phyloP scores from a whole-genome alignment of 2,797 vertebrate species.

The Malurus leucopterus region DNA sequence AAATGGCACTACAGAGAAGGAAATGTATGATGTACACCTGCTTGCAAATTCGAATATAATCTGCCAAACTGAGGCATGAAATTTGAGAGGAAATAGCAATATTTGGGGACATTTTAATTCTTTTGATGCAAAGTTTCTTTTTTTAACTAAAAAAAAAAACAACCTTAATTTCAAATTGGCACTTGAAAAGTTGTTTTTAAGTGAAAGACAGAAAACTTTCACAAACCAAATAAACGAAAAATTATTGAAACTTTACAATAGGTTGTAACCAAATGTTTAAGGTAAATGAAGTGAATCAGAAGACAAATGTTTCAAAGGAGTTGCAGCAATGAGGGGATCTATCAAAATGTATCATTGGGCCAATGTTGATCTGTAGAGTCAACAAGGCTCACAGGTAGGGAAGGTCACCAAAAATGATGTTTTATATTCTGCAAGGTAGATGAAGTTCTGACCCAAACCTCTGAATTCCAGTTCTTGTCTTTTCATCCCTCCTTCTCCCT shows the following conservation, averaged over 20 bases:
- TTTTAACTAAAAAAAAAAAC: neutral
- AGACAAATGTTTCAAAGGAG: neutral
- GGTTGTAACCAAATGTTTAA: neutral
- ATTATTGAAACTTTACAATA: rapidly evolving
- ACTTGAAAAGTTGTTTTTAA: neutral
- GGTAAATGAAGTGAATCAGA: neutral
- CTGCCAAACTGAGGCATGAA: neutral
- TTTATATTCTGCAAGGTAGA: neutral
- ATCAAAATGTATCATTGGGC: neutral
- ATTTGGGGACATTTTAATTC: neutral
- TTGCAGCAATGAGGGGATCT: neutral
- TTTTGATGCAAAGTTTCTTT: neutral
- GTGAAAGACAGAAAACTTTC: neutral
- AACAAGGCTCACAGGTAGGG: neutral
- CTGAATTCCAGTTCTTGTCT: neutral
- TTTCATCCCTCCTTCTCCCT: neutral
- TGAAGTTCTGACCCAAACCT: neutral
- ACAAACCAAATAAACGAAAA: neutral
- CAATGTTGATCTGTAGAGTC: neutral
- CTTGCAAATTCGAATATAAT: neutral
- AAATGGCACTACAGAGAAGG: rapidly evolving
- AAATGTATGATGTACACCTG: neutral
- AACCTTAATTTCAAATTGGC: neutral
- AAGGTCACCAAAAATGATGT: neutral
- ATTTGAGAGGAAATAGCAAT: neutral